These are phyloP conservation scores for Lepidocolaptes lacrymiger DNA, from an alignment of 2,797 vertebrate genomes.

Conservation along the genomic window DNA sequence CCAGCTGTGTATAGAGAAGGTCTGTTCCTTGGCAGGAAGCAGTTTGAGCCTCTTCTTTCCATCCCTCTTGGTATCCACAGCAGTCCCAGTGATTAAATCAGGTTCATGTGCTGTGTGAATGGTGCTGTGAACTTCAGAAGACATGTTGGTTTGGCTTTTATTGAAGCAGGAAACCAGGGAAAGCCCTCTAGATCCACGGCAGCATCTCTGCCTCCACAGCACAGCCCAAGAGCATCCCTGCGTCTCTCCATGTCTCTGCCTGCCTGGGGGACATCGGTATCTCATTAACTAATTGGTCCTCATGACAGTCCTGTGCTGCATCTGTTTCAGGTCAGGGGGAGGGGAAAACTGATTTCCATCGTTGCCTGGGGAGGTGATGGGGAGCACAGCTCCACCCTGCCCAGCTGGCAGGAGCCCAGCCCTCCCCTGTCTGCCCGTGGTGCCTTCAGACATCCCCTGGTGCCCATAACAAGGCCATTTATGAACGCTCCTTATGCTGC, in stretches of 20 bases:
- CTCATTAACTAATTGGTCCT: not conserved
- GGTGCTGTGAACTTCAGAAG: not conserved
- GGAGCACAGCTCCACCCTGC: not conserved
- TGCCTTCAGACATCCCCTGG: not conserved
- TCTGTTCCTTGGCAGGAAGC: not conserved
- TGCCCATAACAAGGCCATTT: not conserved
- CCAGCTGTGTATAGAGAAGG: not conserved
- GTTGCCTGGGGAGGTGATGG: not conserved
- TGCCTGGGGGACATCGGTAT: not conserved
- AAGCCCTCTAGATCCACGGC: not conserved
- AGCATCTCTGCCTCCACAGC: not conserved
- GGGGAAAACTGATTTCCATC: not conserved
- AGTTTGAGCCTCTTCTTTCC: not conserved
- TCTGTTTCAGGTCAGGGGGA: not conserved
- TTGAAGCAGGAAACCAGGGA: not conserved
- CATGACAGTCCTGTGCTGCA: not conserved
- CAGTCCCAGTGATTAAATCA: not conserved
- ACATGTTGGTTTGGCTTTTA: not conserved
- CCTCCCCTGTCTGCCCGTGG: not conserved
- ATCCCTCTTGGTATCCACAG: not conserved
- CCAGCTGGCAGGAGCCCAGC: not conserved
- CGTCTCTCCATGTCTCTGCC: accelerated
- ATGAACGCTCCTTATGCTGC: accelerated
- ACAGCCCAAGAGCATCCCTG: accelerated
- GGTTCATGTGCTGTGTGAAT: not conserved